phyloP scores from a whole-genome alignment of 2,797 vertebrate genomes.

The Hippopotamyrus pictus region DNA sequence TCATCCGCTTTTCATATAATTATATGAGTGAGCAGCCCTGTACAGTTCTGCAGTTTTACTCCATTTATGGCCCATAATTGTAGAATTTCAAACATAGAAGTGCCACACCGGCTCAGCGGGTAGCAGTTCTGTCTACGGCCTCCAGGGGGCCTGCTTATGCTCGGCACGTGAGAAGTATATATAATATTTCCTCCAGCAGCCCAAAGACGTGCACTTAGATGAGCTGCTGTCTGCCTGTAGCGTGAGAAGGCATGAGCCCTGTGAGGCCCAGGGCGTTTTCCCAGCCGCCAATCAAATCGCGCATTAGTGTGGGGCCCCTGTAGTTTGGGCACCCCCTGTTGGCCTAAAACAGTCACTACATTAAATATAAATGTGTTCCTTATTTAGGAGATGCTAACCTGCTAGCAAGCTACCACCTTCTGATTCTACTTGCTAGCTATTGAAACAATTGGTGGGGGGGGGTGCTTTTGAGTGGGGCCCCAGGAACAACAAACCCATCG shows the following conservation, averaged over 20 bases:
- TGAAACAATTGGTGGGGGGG: neutral
- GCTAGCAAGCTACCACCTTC: neutral
- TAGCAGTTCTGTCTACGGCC: neutral
- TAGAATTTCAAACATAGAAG: neutral
- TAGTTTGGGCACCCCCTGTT: neutral
- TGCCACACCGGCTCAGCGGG: neutral
- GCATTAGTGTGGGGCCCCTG: neutral
- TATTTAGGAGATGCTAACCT: neutral
- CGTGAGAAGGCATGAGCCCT: neutral
- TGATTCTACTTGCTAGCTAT: neutral
- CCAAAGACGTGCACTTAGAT: neutral
- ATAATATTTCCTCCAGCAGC: neutral
- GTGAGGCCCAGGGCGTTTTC: neutral
- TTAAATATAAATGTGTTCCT: neutral
- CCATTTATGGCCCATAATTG: neutral
- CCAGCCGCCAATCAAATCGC: neutral
- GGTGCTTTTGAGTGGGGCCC: neutral
- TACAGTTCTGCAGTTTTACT: neutral
- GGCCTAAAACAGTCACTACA: neutral
- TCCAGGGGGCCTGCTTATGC: neutral
- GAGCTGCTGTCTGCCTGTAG: neutral
- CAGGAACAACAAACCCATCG: neutral
- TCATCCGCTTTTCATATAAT: neutral
- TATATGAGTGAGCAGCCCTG: neutral
- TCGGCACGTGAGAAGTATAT: neutral